A percentile compares a stretch with the other conserved stretches of the same genome.
Evolutionary conservation across 2,888 invertebrate species (phyloP).

Genomic region (Sarcophaga subvicina): DNA sequence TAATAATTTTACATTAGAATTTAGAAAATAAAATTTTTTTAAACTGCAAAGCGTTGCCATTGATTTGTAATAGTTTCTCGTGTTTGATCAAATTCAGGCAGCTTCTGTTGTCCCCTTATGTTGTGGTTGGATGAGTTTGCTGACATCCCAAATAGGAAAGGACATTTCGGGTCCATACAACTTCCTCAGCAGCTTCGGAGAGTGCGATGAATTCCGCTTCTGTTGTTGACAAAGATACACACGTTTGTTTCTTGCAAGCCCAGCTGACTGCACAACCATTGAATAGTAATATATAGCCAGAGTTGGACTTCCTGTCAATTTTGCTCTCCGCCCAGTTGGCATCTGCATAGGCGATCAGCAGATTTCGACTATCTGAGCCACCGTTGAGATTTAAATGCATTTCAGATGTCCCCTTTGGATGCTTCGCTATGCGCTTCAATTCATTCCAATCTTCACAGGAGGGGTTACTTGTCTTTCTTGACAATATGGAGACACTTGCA

Average conservation of each 20-base stretch:
- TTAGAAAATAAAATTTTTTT: no score
- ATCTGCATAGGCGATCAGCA: constrained; percentile 12
- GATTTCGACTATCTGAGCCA: neutral
- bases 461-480: constrained; percentile 20
- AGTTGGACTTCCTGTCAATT: no score
- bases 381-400: constrained; percentile 12
- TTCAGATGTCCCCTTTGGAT: constrained; percentile 5
- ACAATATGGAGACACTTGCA: constrained; percentile 24
- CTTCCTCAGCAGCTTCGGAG: constrained; percentile 42
- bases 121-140: neutral
- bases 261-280: constrained; percentile 1
- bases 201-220: constrained; percentile 48
- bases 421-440: constrained; percentile 5
- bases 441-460: constrained; percentile 16
- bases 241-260: constrained; percentile 26
- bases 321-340: neutral
- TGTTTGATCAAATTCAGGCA: constrained; percentile 36
- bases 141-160: no score
- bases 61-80: constrained; percentile 4
- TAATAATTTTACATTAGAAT: no score
- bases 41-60: no score
- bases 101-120: constrained; percentile 45
- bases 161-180: no score
- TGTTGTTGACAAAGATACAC: constrained; percentile 43
- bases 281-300: no score